Evolutionary conservation across 2,113 vertebrate genomes (phyloP).

Genomic region (Procavia capensis): DNA sequence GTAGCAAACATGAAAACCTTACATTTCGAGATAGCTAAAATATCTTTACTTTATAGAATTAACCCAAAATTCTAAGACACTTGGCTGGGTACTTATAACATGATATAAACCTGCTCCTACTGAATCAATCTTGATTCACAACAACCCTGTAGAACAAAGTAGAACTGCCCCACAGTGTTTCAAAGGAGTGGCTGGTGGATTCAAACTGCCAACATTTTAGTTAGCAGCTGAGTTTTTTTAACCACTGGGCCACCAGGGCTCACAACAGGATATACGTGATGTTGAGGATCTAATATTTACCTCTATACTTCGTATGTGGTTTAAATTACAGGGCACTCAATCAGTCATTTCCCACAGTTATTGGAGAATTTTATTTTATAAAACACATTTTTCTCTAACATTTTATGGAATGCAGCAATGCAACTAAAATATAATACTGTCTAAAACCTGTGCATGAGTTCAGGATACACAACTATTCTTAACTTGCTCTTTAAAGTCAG

Average conservation of each 20-base stretch:
- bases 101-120: not conserved
- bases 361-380: constrained; percentile 36
- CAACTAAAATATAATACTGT: constrained; percentile 70
- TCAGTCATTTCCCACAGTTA: not conserved
- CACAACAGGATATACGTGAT: not conserved
- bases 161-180: too few species aligned
- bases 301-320: not conserved
- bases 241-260: too few species aligned
- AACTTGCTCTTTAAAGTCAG: not conserved
- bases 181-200: too few species aligned
- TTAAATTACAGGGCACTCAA: constrained; percentile 38
- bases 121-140: too few species aligned
- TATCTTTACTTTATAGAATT: constrained; percentile 20
- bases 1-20: constrained; percentile 20
- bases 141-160: too few species aligned
- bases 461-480: not conserved
- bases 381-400: constrained; percentile 51
- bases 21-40: constrained; percentile 22
- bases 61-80: constrained; percentile 23
- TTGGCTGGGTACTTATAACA: not conserved
- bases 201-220: too few species aligned
- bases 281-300: constrained; percentile 30
- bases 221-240: too few species aligned
- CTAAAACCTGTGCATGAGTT: constrained; percentile 29
- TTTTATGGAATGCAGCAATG: constrained; percentile 42